phyloP scores from a whole-genome alignment of 2,797 vertebrate genomes.

The Smutsia gigantea region DNA sequence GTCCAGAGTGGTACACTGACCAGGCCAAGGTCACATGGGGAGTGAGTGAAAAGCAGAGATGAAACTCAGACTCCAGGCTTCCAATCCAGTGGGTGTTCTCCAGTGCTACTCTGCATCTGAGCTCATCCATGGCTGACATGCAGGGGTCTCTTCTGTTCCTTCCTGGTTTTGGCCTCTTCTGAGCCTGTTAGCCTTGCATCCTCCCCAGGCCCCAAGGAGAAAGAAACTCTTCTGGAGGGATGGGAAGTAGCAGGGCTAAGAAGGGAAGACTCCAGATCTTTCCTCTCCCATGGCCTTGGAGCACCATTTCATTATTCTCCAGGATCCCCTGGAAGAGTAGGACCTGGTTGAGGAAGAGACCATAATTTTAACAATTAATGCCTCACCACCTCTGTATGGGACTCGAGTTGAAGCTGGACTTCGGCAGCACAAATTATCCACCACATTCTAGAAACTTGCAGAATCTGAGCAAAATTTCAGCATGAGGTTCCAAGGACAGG shows the following conservation, averaged over 20 bases:
- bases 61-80: neutral
- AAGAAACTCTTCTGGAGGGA: neutral
- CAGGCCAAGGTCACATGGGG: neutral
- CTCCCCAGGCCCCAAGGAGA: neutral
- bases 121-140: neutral
- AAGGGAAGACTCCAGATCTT: neutral
- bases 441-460: neutral
- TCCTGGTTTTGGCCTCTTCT: neutral
- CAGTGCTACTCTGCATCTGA: accelerated
- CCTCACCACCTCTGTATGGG: neutral
- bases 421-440: neutral
- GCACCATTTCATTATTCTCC: neutral
- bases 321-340: accelerated
- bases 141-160: neutral
- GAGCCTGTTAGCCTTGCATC: neutral
- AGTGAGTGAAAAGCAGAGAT: neutral
- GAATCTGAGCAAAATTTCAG: neutral
- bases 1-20: neutral
- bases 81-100: too few relatives aligned
- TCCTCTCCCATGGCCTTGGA: neutral
- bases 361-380: neutral
- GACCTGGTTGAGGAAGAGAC: neutral
- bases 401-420: neutral
- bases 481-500: neutral
- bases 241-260: neutral